phyloP scores from a whole-genome alignment of 1,140 invertebrate species.

The Andrena cerasifolii region DNA sequence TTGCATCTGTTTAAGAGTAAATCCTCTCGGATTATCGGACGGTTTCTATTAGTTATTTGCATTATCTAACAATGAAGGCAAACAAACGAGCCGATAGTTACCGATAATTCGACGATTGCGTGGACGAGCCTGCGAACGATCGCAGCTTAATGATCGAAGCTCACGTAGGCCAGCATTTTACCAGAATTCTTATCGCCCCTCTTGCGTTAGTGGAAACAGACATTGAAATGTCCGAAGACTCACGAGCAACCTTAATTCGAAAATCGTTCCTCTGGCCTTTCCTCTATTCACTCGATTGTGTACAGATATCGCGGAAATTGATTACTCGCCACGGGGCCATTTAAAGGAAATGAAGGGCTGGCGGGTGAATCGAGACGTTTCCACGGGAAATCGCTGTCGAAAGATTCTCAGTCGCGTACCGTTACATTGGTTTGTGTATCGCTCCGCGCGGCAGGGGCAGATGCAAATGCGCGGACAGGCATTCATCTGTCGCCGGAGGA shows the following conservation, averaged over 20 bases:
- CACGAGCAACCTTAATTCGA: no score
- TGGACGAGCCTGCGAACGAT: neutral
- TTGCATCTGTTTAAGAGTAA: neutral
- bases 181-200: neutral
- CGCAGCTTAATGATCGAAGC: neutral
- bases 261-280: no score
- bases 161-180: constrained; percentile 30
- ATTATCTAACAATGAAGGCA: constrained; percentile 32
- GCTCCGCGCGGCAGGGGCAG: constrained; percentile 42
- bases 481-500: constrained; percentile 52
- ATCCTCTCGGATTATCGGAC: neutral
- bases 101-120: constrained; percentile 26
- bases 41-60: constrained; percentile 30
- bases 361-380: constrained; percentile 43
- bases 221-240: no score
- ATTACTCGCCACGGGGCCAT: constrained; percentile 29
- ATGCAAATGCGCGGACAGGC: constrained; percentile 61
- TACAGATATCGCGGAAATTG: neutral
- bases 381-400: constrained; percentile 21
- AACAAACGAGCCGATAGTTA: neutral
- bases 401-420: constrained; percentile 42
- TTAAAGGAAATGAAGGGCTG: constrained; percentile 18
- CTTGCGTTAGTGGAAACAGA: no score
- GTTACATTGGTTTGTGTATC: constrained; percentile 32
- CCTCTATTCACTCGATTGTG: neutral